These are phyloP conservation scores for Saccostrea cuccullata DNA, from an alignment of 1,140 invertebrate species.

Conservation along the genomic window DNA sequence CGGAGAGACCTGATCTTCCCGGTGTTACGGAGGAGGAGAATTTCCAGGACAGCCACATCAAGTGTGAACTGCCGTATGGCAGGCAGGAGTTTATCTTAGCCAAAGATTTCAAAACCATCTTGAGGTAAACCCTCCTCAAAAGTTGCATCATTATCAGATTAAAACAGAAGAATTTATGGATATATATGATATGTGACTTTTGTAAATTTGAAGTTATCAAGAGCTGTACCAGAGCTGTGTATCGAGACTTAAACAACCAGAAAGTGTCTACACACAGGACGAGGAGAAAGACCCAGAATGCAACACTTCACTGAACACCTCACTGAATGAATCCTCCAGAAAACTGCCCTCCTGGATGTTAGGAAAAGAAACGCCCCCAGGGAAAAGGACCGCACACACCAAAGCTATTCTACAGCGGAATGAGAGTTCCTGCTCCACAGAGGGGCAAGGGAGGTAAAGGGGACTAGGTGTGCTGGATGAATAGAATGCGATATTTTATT, in stretches of 20 bases:
- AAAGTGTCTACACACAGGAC: background rate
- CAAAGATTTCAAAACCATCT: background rate
- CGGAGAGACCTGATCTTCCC: background rate
- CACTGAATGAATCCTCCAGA: background rate
- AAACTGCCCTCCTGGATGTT: slow-evolving; percentile 7
- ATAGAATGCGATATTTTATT: no score
- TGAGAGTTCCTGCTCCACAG: background rate
- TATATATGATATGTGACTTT: background rate
- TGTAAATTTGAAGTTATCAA: background rate
- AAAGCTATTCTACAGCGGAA: background rate
- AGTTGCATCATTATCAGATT: background rate
- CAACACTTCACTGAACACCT: no score
- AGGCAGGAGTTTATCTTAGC: slow-evolving; percentile 18
- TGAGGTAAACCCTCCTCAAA: background rate
- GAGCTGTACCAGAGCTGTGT: slow-evolving; percentile 20
- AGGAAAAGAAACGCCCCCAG: background rate
- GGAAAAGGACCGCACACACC: background rate
- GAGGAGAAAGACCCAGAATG: background rate
- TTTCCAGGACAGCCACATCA: background rate
- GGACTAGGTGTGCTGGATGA: background rate
- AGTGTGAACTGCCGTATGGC: background rate
- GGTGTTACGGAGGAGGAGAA: background rate
- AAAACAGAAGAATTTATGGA: background rate
- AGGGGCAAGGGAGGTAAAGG: background rate
- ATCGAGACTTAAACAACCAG: background rate